Evolutionary conservation across 2,113 vertebrate genomes (phyloP).

Genomic region (Pelvicachromis taeniatus): DNA sequence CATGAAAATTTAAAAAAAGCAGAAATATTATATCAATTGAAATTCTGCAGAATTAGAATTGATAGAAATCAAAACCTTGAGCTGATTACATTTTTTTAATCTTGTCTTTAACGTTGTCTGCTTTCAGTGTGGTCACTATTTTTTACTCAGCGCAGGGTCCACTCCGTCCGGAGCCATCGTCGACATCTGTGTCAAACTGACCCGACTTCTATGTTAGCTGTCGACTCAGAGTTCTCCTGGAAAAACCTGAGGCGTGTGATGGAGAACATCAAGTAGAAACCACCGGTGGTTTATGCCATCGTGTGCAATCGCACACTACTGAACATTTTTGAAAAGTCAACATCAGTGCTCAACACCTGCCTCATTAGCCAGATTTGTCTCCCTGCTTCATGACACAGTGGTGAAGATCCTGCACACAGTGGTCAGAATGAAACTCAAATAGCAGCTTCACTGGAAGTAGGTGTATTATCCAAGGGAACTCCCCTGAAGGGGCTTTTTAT

Average conservation of each 20-base stretch:
- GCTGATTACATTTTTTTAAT: background rate
- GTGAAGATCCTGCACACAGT: background rate
- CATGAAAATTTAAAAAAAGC: background rate
- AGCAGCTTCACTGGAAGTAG: background rate
- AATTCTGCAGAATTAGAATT: no score
- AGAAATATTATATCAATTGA: rapidly evolving
- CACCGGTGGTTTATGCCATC: background rate
- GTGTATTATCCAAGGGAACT: background rate
- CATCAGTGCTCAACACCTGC: background rate
- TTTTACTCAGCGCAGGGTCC: rapidly evolving
- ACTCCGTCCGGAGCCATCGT: rapidly evolving
- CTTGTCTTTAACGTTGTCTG: background rate
- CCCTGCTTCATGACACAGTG: background rate
- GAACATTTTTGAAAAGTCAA: rapidly evolving
- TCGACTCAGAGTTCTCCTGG: background rate
- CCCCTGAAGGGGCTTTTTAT: background rate
- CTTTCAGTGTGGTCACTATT: background rate
- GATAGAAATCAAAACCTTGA: background rate
- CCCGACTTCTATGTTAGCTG: background rate
- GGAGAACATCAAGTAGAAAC: background rate
- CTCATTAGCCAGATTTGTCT: background rate
- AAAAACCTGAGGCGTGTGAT: background rate
- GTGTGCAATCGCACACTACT: rapidly evolving
- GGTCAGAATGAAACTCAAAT: background rate
- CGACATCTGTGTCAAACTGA: background rate